Evolutionary conservation across 2,888 invertebrate genomes (phyloP).

Genomic region (Pediacus dermestoides): DNA sequence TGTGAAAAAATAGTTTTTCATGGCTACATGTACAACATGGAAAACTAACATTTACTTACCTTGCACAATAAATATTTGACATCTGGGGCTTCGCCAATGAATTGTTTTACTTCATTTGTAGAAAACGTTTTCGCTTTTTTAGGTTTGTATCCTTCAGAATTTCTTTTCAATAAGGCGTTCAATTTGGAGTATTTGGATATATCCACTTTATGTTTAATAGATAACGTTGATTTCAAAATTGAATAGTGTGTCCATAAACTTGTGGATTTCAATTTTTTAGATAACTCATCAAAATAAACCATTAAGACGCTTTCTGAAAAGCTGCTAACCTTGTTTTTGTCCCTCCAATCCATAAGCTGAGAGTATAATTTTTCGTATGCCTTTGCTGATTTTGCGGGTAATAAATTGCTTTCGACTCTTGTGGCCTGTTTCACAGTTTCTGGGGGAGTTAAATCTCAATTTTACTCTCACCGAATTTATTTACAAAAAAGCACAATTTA

Average conservation of each 20-base stretch:
- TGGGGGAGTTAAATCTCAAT: no score
- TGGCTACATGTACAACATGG: slow-evolving; percentile 3
- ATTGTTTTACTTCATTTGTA: slow-evolving; percentile 25
- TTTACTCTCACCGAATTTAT: no score
- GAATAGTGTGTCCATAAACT: slow-evolving; percentile 17
- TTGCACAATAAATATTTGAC: slow-evolving; percentile 27
- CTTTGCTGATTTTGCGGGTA: slow-evolving; percentile 13
- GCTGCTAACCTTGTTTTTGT: slow-evolving; percentile 11
- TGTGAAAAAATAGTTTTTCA: no score
- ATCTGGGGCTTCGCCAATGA: slow-evolving; percentile 30
- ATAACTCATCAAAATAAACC: slow-evolving; percentile 17
- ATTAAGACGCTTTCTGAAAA: slow-evolving; percentile 19
- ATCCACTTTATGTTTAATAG: slow-evolving; percentile 15
- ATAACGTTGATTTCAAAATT: slow-evolving; percentile 13
- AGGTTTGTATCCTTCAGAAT: slow-evolving; percentile 24
- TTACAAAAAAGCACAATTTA: no score
- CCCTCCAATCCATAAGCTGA: slow-evolving; percentile 14
- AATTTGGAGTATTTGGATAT: slow-evolving; percentile 13
- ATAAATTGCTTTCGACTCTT: slow-evolving; percentile 3
- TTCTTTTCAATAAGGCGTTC: slow-evolving; percentile 22
- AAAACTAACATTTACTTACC: slow-evolving; percentile 11
- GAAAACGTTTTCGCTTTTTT: slow-evolving; percentile 32
- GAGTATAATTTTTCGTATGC: slow-evolving; percentile 9
- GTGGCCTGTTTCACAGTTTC: slow-evolving; percentile 10
- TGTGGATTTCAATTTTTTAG: slow-evolving; percentile 15